Conservation (phyloP, 2,797 vertebrate species). For the Tragopan temminckii region DNA sequence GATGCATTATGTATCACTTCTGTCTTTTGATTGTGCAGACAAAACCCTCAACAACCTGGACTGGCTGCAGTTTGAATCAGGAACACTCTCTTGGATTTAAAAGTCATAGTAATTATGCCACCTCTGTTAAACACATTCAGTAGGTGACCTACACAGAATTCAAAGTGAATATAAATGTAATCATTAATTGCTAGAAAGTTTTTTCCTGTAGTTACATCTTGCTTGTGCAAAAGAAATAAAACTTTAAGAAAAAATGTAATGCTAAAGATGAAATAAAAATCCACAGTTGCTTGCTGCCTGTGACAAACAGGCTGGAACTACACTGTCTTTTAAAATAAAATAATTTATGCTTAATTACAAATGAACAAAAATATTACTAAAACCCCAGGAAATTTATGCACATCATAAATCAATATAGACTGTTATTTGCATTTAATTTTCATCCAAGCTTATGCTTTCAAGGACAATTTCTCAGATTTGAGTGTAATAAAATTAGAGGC, state of each 20-base stretch:
- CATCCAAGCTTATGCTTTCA: conserved; percentile 31
- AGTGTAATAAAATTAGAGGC: conserved; percentile 42
- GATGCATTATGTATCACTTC: background rate
- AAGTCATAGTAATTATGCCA: background rate
- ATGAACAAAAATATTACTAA: conserved; percentile 72
- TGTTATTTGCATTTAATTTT: conserved; percentile 78
- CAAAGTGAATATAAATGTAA: conserved; percentile 19
- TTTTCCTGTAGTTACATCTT: background rate
- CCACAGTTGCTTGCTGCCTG: background rate
- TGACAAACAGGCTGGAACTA: conserved; percentile 26
- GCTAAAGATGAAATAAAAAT: background rate
- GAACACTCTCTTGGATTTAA: background rate
- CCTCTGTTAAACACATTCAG: background rate
- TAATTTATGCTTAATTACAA: conserved; percentile 78
- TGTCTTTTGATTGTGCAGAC: background rate
- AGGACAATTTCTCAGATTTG: background rate
- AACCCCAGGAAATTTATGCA: conserved; percentile 65
- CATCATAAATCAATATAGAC: conserved; percentile 70
- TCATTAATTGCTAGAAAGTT: conserved; percentile 17
- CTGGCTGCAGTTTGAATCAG: background rate
- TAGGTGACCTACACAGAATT: background rate
- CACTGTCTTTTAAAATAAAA: conserved; percentile 72
- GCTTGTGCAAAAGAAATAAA: background rate
- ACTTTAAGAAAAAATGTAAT: background rate
- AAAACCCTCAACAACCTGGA: background rate